Evolutionary conservation across 2,113 vertebrate species (phyloP), one percentile per base, ranked within the genome.

Genomic region (Onychorhynchus coronatus): DNA sequence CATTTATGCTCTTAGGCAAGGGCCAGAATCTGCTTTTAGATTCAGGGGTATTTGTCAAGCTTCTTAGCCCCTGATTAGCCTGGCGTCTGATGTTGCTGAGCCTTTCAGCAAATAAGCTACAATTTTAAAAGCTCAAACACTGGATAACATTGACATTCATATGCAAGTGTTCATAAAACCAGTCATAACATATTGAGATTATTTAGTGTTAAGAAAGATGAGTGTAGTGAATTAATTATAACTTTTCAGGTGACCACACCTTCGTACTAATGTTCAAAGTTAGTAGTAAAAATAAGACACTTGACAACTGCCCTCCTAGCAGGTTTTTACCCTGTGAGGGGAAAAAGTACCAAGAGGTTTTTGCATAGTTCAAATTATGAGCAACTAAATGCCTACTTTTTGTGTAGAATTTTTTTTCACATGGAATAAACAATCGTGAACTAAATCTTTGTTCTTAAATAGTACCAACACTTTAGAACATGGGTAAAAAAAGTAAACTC

Each of bases 321-420:
- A 85, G 58, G 14, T 67, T 91, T 93, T 91, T 65, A 81, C 65
- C 79, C 79, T 72, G 5, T 42, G 24, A 78, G 56, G 92, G 76
- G 21, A 75, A 91, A 77, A 96, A 92, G 67, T 74, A 96, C 91
- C 81, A 91, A 91, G 72, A 96, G 80, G 66, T 53, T 92, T 96
- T 96, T 96, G 96, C 95, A 96, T 95, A 96, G 91, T 83, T 95
- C 65, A 93, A 53, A 61, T 80, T 58, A 41, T 20, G 94, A 83
- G 63, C 89, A 92, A 63, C 84, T 86, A 77, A 42, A 0, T 16
- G 27, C 46, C 39, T 39, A 12, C 23, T 66, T 93, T 52, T 86
- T 77, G n/a, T 88, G 50, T 55, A 86, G 75, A 91, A 74, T 65
- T 94, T 91, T 84, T 24, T 73, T 85, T 76, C 31, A 65, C 28